Evolutionary conservation across 1,140 invertebrate genomes (phyloP), one percentile per base, ranked within the genome.

Genomic region (Dysdera silvatica): DNA sequence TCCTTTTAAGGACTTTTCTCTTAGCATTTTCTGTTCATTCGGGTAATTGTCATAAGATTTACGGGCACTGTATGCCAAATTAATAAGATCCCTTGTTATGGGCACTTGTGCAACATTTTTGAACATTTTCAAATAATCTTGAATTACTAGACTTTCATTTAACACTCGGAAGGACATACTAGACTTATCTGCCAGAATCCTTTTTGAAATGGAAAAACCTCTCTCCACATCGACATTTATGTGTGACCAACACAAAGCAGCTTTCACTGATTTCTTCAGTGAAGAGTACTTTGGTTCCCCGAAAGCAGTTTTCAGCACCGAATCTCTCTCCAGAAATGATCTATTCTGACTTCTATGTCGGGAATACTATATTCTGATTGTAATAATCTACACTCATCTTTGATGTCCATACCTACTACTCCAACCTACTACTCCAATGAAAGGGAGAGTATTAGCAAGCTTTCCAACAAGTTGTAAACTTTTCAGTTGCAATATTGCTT

Each of bases 141-240:
- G 28, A 16, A 52, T 52, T 2, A 52, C 10, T 10, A 52, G 26
- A 29, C 49, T 8, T 16, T 26, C 49, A 52, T 52, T 29, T 16
- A 52, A 29, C 12, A 52, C 49, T 23, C 49, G 10, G 16, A 29
- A 14, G 2, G 4, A 52, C 49, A 52, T 52, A 16, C 3, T 28
- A 2, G 23, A 52, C 26, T 52, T 54, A 32, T 69, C 66, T 28
- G 63, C 45, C 8, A 70, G 33, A 4, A 66, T 40, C 16, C 52
- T 59, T 14, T 60, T 62, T 20, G 67, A 67, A 24, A 37, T 32
- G 18, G 66, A 68, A 40, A 70, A 62, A 18, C 61, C 65, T 52
- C 67, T 48, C 37, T 69, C 67, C 28, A 67, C 54, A 52, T 70
- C 66, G 0, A 59, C 64, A 66, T 67, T 70, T 48, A 66, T 68